Evolutionary conservation across 2,888 invertebrate species (phyloP), one percentile per base, ranked within the genome.

Genomic region (Himalopsyche anomala): DNA sequence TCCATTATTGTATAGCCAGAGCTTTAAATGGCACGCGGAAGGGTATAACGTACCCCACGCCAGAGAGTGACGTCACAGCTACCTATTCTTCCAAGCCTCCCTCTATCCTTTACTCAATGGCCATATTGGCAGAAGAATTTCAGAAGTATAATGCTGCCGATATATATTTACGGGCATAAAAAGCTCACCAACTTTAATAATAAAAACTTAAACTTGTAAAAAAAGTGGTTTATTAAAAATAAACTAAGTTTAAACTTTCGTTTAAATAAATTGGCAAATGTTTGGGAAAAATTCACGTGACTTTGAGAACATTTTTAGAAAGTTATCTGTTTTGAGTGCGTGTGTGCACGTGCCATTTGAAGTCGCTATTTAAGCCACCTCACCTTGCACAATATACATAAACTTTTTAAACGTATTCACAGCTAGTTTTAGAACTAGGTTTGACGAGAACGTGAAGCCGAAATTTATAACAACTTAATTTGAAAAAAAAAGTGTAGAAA

Each of bases 21-120:
- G 19, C 19, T 36, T 74, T 74, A 74, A 74, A 38, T 28, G 74
- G 74, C 74, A 36, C 36, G 38, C 36, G 36, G 74, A 74, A 5
- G 74, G 74, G 12, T 62, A 15, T 19, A 36, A 38, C 12, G 38
- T 36, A 36, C 74, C 28, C 36, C 12, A 8, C 12, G 36, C 36
- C 36, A 15, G 38, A 28, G 74, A 2, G 38, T 38, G 74, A 74
- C 38, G 74, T 74, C 74, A 74, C 74, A 51, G 15, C 51, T 38
- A 15, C 74, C 74, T 36, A 74, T 69, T 69, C 8, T 69, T 69
- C 28, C 28, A 28, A 12, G 38, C 74, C 36, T 36, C 74, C 38
- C 74, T 36, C 36, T 62, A 62, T 36, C 74, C 74, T 74, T 74
- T 74, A 74, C 8, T 74, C 74, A 74, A 74, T 74, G 12, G 28